Conservation (phyloP, 2,888 invertebrate species). For the Hedychridium roseum region DNA sequence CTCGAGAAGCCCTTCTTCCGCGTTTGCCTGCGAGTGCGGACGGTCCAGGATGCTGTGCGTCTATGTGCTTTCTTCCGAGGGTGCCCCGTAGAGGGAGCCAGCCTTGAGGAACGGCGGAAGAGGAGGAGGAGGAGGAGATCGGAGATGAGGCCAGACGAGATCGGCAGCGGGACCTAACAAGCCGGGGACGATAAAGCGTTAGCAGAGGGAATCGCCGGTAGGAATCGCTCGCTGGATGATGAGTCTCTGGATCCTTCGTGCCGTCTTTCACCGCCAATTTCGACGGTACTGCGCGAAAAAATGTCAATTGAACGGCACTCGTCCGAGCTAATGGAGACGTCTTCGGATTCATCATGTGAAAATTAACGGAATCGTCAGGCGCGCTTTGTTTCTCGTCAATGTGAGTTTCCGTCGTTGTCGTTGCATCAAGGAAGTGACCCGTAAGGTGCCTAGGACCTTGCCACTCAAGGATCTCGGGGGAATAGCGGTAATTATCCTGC, state of each 20-base stretch:
- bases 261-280: background rate
- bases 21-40: background rate
- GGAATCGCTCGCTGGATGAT: too few relatives aligned
- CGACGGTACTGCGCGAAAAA: constrained; percentile 3
- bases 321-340: constrained; percentile 7
- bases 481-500: constrained; percentile 11
- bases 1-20: background rate
- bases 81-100: constrained; percentile 12
- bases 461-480: background rate
- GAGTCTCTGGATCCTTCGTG: too few relatives aligned
- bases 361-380: constrained; percentile 7
- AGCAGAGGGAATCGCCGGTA: constrained; percentile 7
- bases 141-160: constrained; percentile 4
- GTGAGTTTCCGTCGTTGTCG: background rate
- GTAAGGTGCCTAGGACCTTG: constrained; percentile 5
- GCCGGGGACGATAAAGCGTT: background rate
- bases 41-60: background rate
- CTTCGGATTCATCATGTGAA: constrained; percentile 4
- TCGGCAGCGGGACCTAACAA: background rate
- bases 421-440: constrained; percentile 11
- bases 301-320: constrained; percentile 10
- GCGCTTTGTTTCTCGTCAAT: background rate
- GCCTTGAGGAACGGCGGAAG: constrained; percentile 6
- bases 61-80: too few relatives aligned
- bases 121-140: constrained; percentile 9